phyloP scores from a whole-genome alignment of 1,140 invertebrate species.

The Trachymyrmex cornetzi region DNA sequence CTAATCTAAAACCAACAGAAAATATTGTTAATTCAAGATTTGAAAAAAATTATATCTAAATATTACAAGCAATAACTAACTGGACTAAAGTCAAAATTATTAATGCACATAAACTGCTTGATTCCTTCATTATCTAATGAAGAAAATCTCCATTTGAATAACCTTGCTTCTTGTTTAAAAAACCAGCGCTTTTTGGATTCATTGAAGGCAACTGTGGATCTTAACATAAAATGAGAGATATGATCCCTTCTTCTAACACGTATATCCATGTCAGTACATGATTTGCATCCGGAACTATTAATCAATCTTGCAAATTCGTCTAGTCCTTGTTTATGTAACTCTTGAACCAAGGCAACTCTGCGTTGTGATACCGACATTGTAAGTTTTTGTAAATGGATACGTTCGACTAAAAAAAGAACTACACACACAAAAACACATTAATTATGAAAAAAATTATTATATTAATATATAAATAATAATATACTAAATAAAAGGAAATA shows the following conservation, averaged over 20 bases:
- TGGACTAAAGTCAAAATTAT: constrained; percentile 90
- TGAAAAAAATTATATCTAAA: not conserved
- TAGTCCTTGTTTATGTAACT: constrained; percentile 20
- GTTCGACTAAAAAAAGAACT: constrained; percentile 62
- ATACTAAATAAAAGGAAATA: not conserved
- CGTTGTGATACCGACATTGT: constrained; percentile 28
- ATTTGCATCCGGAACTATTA: constrained; percentile 82
- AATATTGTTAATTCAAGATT: not conserved
- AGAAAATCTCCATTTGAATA: constrained; percentile 95
- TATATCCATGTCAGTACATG: constrained; percentile 87
- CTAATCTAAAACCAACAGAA: constrained; percentile 86
- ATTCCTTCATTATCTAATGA: constrained; percentile 89
- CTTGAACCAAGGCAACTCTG: constrained; percentile 1
- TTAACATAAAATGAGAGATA: constrained; percentile 96
- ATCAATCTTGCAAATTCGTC: constrained; percentile 67
- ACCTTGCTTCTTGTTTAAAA: constrained; percentile 94
- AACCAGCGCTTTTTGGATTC: constrained; percentile 94
- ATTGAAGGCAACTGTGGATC: constrained; percentile 94
- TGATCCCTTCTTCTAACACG: constrained; percentile 92
- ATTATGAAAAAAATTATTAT: not conserved
- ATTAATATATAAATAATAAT: not conserved
- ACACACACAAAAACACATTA: not conserved
- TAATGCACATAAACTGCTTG: constrained; percentile 91
- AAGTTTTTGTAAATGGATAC: constrained; percentile 6
- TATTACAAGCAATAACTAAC: constrained; percentile 75